Conservation (phyloP, 2,888 invertebrate species). For the Cosmopolites sordidus region DNA sequence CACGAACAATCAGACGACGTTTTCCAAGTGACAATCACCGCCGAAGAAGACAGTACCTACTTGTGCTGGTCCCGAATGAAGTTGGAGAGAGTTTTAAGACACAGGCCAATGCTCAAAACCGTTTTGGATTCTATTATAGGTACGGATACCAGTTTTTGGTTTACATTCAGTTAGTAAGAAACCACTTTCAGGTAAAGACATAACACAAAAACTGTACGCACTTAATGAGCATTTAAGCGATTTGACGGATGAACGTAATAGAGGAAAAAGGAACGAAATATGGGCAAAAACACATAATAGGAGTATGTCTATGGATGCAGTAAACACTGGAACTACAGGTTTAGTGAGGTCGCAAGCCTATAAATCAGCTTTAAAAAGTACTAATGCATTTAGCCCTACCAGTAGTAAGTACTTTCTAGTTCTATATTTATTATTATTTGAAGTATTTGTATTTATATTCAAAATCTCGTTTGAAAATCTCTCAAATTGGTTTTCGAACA, state of each 20-base stretch:
- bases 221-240: slow-evolving; percentile 69
- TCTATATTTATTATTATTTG: too few species aligned
- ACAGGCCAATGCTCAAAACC: slow-evolving; percentile 68
- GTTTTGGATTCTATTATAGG: slow-evolving; percentile 76
- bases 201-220: slow-evolving; percentile 79
- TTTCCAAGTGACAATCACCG: slow-evolving; percentile 70
- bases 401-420: slow-evolving; percentile 25
- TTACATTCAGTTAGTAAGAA: too few species aligned
- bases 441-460: too few species aligned
- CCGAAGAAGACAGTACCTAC: slow-evolving; percentile 72
- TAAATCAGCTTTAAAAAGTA: slow-evolving; percentile 50
- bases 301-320: slow-evolving; percentile 73
- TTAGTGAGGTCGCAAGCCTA: slow-evolving; percentile 65
- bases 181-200: slow-evolving; percentile 65
- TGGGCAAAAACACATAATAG: slow-evolving; percentile 55
- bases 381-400: slow-evolving; percentile 26
- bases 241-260: slow-evolving; percentile 46
- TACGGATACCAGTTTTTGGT: too few species aligned
- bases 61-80: slow-evolving; percentile 77
- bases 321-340: slow-evolving; percentile 72
- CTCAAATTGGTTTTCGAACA: too few species aligned
- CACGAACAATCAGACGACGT: slow-evolving; percentile 72
- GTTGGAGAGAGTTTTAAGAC: slow-evolving; percentile 68
- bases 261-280: slow-evolving; percentile 44
- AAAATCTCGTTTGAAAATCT: too few species aligned